Base-by-base conservation (phyloP, 2,888 invertebrate species). In the Taphrorychus bicolor region DNA sequence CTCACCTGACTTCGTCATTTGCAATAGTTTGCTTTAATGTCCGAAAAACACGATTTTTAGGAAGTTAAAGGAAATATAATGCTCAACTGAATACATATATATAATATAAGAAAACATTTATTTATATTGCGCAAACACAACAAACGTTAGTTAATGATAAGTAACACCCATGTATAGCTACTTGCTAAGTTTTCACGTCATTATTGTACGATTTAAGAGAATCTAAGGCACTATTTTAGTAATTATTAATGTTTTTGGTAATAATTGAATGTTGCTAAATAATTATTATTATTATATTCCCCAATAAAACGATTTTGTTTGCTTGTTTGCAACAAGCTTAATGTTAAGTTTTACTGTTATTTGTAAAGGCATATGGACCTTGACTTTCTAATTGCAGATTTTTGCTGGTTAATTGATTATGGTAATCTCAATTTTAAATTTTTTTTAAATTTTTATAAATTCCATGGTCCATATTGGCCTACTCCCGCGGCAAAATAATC, bases 111-210 rank as follows among this genome's bases (percentile, higher is more conserved):
- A 62, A 62, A 51, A 53, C 53, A 45, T 58, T 62, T 67, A 59
- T 66, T 24, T 60, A 58, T 52, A 45, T 61, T 61, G 19, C 22
- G 57, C 66, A 67, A 62, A 67, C 67, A 67, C 62, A 67, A 67
- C 67, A 67, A 67, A 62, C 62, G 23, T 48, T 62, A 62, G 53
- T 57, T 32, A 32, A 52, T 18, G 22, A 52, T 21, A 52, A n/a
- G 18, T 57, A 42, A 42, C 19, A 19, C 18, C 21, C 17, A 17
- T 57, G 57, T 57, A 57, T 18, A 57, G 54, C n/a, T n/a, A n/a
- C n/a, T 54, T 16, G 54, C 9, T 14, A 54, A 54, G 24, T 0
- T 18, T 54, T n/a, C n/a, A n/a, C n/a, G n/a, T n/a, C n/a, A 21
- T 21, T n/a, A 22, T 52, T 48, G 48, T 14, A 48, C 48, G 16